Conservation (phyloP, 1,140 invertebrate species). For the Brachionus koreanus region DNA sequence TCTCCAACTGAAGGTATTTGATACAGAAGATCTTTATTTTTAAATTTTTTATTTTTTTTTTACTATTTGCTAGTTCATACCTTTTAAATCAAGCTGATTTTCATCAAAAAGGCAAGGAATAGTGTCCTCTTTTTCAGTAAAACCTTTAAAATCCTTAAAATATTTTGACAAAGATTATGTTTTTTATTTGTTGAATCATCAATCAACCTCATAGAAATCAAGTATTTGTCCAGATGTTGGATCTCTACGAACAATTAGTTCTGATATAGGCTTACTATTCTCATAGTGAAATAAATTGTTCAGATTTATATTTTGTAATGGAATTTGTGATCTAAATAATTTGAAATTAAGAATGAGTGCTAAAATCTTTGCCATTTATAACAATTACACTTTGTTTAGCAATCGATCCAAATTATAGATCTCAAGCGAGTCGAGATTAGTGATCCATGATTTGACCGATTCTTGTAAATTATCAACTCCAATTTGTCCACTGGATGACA, state of each 20-base stretch:
- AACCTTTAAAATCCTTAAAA: conserved; percentile 7
- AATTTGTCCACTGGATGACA: not conserved
- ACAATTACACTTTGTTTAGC: conserved; percentile 13
- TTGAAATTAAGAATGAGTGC: not conserved
- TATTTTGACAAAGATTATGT: not conserved
- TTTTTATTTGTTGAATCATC: not conserved
- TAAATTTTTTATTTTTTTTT: not conserved
- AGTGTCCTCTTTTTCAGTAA: not conserved
- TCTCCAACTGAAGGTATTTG: conserved; percentile 31
- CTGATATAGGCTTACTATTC: not conserved
- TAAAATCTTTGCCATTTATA: not conserved
- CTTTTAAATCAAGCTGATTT: not conserved
- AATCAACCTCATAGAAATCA: conserved; percentile 31
- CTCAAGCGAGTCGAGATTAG: conserved; percentile 38
- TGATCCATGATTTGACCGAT: conserved; percentile 40
- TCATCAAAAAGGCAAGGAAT: not conserved
- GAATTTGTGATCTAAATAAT: not conserved
- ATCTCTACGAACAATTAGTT: conserved; percentile 16
- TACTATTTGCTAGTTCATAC: not conserved
- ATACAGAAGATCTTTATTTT: not conserved
- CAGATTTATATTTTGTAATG: conserved; percentile 35
- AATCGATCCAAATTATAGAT: conserved; percentile 39
- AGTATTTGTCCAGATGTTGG: conserved; percentile 39
- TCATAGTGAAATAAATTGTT: conserved; percentile 37
- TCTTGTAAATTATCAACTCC: conserved; percentile 38